Base-by-base conservation (phyloP, 2,113 vertebrate species). In the Gymnobelideus leadbeateri region DNA sequence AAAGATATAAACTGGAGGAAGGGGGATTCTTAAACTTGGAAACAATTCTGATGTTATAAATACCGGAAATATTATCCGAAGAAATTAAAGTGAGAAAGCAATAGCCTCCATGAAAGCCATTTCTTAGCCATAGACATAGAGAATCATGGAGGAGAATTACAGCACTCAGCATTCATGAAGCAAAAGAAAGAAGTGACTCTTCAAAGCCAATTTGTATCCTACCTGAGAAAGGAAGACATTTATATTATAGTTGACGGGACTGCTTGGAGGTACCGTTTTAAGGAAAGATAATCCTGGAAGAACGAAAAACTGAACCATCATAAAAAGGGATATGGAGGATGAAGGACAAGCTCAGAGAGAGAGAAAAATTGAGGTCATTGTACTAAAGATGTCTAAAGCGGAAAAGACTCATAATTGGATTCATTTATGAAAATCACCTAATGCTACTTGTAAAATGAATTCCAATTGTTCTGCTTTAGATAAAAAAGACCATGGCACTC, bases 401-500 rank as follows among this genome's bases (percentile, higher is more conserved):
- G 68, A 84, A 84, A n/a, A 43, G n/a, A 43, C 43, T 84, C n/a
- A 43, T 84, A 84, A 84, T 84, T 84, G n/a, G n/a, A 84, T 43
- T 84, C 68, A 84, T 43, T 84, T 84, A 84, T 84, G 68, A 84
- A 77, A 84, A 84, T 84, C n/a, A 6, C 19, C 68, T 84, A 84
- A 84, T 84, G 68, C 68, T 84, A 23, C n/a, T 84, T 84, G 68
- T 84, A 84, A 43, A 43, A 84, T 84, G 68, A 84, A 84, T 43
- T 43, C n/a, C 23, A 84, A 84, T 84, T 84, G 68, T 84, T 84
- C n/a, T 84, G n/a, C 68, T 23, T 68, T 84, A 84, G 68, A 84
- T 23, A 91, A 43, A 91, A 95, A 93, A 89, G 46, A 95, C 68
- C 47, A 89, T 89, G 61, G 89, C 31, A 92, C 37, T 96, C 53